These are phyloP conservation scores for Stenopsyche tienmushanensis DNA, from an alignment of 1,140 invertebrate genomes.

Conservation along the genomic window DNA sequence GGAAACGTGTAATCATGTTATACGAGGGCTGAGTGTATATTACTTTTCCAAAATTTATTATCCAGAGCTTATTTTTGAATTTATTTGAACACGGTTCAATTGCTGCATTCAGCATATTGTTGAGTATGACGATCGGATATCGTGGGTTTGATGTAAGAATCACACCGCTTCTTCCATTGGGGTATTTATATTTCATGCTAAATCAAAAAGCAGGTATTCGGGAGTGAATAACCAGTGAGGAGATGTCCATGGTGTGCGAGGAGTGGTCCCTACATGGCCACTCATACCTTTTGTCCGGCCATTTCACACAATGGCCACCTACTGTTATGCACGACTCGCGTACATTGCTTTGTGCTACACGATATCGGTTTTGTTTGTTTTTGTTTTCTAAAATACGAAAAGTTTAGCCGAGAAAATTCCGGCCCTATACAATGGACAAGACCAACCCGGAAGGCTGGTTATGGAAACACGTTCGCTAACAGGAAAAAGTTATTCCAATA, in stretches of 20 bases:
- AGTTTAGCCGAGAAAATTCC: slow-evolving; percentile 6
- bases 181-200: too few relatives aligned
- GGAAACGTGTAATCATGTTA: too few relatives aligned
- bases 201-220: too few relatives aligned
- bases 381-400: slow-evolving; percentile 17
- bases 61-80: too few relatives aligned
- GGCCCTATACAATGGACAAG: not conserved
- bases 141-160: too few relatives aligned
- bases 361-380: slow-evolving; percentile 20
- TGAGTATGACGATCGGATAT: too few relatives aligned
- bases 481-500: too few relatives aligned
- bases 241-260: not conserved
- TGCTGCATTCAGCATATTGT: too few relatives aligned
- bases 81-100: too few relatives aligned
- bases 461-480: not conserved
- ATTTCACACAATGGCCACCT: not conserved
- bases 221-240: not conserved
- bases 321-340: not conserved
- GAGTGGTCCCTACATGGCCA: not conserved
- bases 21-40: too few relatives aligned
- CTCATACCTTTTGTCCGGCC: slow-evolving; percentile 3
- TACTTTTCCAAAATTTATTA: too few relatives aligned
- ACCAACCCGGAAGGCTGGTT: not conserved
- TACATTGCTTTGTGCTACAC: not conserved
- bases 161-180: too few relatives aligned